Percentiles rank a stretch among this genome's conserved stretches.
phyloP scores from a whole-genome alignment of 2,797 vertebrate genomes.

The Rhynchonycteris naso region DNA sequence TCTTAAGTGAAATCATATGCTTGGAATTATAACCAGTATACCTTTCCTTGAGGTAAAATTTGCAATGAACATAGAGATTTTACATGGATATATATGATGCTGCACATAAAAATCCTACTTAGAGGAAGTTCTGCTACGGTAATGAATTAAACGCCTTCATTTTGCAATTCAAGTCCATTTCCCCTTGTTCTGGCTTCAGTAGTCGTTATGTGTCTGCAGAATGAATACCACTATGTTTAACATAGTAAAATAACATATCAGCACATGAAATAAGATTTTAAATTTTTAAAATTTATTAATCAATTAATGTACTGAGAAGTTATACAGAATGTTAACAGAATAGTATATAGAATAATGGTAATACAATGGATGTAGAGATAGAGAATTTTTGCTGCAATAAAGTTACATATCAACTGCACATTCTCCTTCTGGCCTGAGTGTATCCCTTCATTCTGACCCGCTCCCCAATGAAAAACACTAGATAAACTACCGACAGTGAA shows the following conservation, averaged over 20 bases:
- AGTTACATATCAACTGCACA: not conserved
- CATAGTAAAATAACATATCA: not conserved
- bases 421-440: not conserved
- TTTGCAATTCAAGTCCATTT: not conserved
- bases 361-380: not conserved
- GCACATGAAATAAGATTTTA: not conserved
- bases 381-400: not conserved
- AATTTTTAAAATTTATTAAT: not conserved
- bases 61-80: not conserved
- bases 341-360: not conserved
- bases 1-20: not conserved
- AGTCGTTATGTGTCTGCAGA: not conserved
- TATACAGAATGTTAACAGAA: not conserved
- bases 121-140: not conserved
- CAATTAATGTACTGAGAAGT: not conserved
- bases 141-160: not conserved
- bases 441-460: not conserved
- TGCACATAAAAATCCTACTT: not conserved
- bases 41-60: not conserved
- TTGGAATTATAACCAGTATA: not conserved
- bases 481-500: not conserved
- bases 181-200: not conserved
- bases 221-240: not conserved
- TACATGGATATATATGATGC: not conserved
- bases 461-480: not conserved